Conservation (phyloP, 2,888 invertebrate genomes). For the Hydrotaea diabolus region DNA sequence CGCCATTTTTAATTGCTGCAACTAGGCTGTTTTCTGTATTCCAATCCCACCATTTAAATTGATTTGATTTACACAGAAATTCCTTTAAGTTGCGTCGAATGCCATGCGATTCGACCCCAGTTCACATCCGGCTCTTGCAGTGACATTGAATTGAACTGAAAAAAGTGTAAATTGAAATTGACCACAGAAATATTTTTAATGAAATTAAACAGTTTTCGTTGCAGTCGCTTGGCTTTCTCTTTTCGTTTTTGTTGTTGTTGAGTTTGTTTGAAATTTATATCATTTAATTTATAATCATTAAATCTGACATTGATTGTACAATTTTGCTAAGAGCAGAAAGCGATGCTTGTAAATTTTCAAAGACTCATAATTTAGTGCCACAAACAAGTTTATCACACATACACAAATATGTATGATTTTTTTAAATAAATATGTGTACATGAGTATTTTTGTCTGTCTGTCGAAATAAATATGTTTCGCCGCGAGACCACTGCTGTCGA, state of each 20-base stretch:
- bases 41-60: too few species aligned
- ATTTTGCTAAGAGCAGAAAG: slow-evolving; percentile 50
- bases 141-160: slow-evolving; percentile 25
- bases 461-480: too few species aligned
- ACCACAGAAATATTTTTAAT: slow-evolving; percentile 4
- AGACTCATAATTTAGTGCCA: slow-evolving; percentile 63
- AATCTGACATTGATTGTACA: slow-evolving; percentile 66
- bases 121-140: neutral
- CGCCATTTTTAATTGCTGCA: too few species aligned
- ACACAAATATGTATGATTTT: neutral
- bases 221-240: neutral
- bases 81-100: too few species aligned
- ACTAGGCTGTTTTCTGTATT: too few species aligned
- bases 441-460: too few species aligned
- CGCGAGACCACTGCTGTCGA: too few species aligned
- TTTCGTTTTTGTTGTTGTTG: neutral
- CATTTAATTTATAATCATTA: slow-evolving; percentile 66
- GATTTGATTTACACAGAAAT: too few species aligned
- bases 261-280: slow-evolving; percentile 46
- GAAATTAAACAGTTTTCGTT: slow-evolving; percentile 19
- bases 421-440: too few species aligned
- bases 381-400: neutral
- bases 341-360: slow-evolving; percentile 57
- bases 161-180: slow-evolving; percentile 1
- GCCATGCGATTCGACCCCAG: neutral